A percentile compares a stretch with the other conserved stretches of the same genome.
phyloP scores from a whole-genome alignment of 37 sponge, comb jelly and placozoan species.

The Lycopodina hypogea region DNA sequence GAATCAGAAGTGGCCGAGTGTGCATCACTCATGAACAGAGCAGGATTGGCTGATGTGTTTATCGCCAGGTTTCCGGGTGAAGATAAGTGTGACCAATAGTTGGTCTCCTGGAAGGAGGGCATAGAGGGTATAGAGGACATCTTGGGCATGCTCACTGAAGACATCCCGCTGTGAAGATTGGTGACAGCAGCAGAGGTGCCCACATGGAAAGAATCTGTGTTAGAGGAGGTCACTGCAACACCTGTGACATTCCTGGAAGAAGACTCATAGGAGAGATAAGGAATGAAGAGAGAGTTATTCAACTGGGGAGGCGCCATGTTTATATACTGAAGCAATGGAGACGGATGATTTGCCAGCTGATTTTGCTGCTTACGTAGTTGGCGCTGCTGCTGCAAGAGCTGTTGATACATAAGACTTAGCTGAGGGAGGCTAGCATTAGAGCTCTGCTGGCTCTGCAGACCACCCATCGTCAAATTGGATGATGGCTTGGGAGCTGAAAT shows the following conservation, averaged over 20 bases:
- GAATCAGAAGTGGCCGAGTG: background rate
- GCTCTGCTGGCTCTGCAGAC: background rate
- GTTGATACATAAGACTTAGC: background rate
- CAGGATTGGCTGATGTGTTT: background rate
- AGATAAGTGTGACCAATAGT: background rate
- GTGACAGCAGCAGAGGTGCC: too few species aligned
- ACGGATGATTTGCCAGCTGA: background rate
- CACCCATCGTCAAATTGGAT: background rate
- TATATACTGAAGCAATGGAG: constrained; percentile 40
- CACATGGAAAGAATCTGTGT: background rate
- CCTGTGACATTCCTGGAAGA: background rate
- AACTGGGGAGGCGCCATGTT: background rate
- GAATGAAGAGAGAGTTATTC: background rate
- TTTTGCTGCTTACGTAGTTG: constrained; percentile 3
- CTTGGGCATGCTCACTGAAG: background rate
- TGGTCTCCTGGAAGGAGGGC: background rate
- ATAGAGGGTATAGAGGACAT: background rate
- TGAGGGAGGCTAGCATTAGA: background rate
- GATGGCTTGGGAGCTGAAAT: background rate
- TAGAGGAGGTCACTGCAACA: background rate
- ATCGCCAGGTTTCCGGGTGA: too few species aligned
- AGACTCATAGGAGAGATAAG: background rate
- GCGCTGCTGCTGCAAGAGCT: constrained; percentile 3
- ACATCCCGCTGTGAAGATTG: too few species aligned
- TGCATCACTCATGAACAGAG: background rate